Percentiles rank a stretch among this genome's conserved stretches.
Conservation (phyloP, 2,797 vertebrate species). For the Falco peregrinus region DNA sequence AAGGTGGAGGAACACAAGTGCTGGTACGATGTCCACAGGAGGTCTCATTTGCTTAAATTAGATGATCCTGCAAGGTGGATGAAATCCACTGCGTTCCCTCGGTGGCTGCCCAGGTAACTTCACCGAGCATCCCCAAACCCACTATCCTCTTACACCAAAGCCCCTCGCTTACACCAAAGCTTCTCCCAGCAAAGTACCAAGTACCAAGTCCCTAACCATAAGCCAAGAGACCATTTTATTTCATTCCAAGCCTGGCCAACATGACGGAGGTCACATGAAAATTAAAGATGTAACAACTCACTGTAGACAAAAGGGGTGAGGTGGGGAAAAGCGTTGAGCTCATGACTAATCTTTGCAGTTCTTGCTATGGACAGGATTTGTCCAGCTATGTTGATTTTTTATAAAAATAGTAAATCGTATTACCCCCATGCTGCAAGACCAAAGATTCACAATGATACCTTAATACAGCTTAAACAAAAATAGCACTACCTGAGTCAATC, state of each 20-base stretch:
- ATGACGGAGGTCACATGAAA: neutral
- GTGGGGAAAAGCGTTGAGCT: neutral
- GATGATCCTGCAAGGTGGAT: neutral
- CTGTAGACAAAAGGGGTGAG: neutral
- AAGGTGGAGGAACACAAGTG: neutral
- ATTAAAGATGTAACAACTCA: neutral
- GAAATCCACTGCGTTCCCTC: neutral
- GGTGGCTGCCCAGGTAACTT: neutral
- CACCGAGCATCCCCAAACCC: neutral
- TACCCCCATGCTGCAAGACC: conserved; percentile 63
- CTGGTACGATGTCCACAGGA: neutral
- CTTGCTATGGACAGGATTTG: conserved; percentile 62
- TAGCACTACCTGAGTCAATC: conserved; percentile 66
- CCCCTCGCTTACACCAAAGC: neutral
- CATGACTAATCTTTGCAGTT: conserved; percentile 44
- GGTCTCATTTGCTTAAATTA: neutral
- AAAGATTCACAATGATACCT: conserved; percentile 74
- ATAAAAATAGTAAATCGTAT: conserved; percentile 80
- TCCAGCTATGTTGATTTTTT: conserved; percentile 59
- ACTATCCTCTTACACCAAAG: neutral
- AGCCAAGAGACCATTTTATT: neutral
- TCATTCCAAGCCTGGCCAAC: neutral
- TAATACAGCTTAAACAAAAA: conserved; percentile 77
- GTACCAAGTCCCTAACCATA: neutral
- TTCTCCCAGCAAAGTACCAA: neutral